Evolutionary conservation across 1,140 invertebrate genomes (phyloP), one percentile per base, ranked within the genome.

Genomic region (Triops cancriformis): DNA sequence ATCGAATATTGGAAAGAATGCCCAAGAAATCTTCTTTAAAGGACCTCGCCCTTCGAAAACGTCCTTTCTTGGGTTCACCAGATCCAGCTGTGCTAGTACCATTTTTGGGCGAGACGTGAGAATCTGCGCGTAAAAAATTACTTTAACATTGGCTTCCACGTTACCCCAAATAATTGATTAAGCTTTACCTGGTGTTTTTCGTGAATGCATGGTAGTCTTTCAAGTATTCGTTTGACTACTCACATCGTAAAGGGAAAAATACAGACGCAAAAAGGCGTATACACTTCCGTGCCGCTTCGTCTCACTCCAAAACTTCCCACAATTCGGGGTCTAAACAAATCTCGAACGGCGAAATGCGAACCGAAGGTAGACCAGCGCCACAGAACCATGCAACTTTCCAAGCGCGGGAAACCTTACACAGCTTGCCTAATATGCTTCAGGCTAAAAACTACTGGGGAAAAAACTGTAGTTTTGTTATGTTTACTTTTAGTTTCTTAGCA

Each of bases 21-120:
- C 94, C 93, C 82, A 95, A 87, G 82, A 95, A 90, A 85, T 95
- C 94, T 88, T 95, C 93, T 85, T 96, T 95, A 85, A 96, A 95
- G 80, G 93, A 94, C 80, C 93, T 89, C 72, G 93, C 93, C 77
- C 94, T 88, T 78, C 92, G 87, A 51, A 93, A 93, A 84, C 95
- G 87, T 84, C 77, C 51, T 45, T 37, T 73, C 73, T 78, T 78
- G 51, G 23, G 51, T 18, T 64, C 51, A n/a, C 51, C 51, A 64
- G 51, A 64, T n/a, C 51, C 51, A 64, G 51, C 14, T 64, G 51
- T 37, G 31, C 31, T 37, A 37, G 31, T 64, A 64, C 51, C 51
- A 64, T 64, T 64, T 64, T 64, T 64, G 51, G 51, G 51, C 23
- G 51, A 64, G 51, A 64, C 51, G 23, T 23, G 14, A 23, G 51